phyloP scores from a whole-genome alignment of 2,888 invertebrate genomes.

The Calameuta filiformis region DNA sequence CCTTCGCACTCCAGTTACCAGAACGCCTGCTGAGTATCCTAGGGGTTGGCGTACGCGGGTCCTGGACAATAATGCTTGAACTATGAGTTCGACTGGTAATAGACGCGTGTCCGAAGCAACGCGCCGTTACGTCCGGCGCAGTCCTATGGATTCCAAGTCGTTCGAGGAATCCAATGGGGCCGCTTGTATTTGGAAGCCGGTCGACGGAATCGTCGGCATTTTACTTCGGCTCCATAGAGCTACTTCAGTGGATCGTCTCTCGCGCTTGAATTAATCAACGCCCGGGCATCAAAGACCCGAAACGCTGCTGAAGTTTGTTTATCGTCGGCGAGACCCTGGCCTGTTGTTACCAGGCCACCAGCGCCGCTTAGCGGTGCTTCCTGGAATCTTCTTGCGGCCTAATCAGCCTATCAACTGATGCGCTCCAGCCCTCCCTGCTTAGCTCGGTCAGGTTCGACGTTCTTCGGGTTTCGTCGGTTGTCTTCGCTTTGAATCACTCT shows the following conservation, averaged over 20 bases:
- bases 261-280: slow-evolving; percentile 61
- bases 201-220: not conserved
- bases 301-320: slow-evolving; percentile 56
- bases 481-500: not conserved
- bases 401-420: slow-evolving; percentile 49
- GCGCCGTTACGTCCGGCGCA: not conserved
- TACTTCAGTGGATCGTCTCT: slow-evolving; percentile 43
- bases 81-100: not conserved
- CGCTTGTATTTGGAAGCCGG: not conserved
- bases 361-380: slow-evolving; percentile 35
- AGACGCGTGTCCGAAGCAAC: not conserved
- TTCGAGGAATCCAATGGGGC: not conserved
- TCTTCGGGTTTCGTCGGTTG: not conserved
- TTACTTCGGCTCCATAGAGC: slow-evolving; percentile 10
- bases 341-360: slow-evolving; percentile 5
- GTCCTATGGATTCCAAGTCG: not conserved
- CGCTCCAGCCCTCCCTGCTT: slow-evolving; percentile 36
- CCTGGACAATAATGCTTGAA: not conserved
- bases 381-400: slow-evolving; percentile 45
- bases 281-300: slow-evolving; percentile 59
- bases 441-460: not conserved
- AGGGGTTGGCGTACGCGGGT: not conserved
- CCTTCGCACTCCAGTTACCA: slow-evolving; percentile 21
- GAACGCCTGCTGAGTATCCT: slow-evolving; percentile 14
- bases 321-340: slow-evolving; percentile 39